phyloP scores from a whole-genome alignment of 2,888 invertebrate species.

The Blera fallax region DNA sequence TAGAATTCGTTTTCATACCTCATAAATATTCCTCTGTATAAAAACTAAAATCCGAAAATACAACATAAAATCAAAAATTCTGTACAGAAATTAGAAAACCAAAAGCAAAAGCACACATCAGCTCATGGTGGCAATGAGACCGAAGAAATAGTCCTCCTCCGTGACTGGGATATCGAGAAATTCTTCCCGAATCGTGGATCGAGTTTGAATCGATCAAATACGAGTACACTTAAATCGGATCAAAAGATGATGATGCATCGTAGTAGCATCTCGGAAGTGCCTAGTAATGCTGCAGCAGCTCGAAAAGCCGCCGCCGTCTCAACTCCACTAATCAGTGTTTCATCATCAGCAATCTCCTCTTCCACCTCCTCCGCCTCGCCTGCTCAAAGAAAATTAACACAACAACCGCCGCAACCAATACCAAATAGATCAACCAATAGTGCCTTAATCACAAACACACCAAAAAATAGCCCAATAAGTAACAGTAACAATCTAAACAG shows the following conservation, averaged over 20 bases:
- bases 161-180: slow-evolving; percentile 94
- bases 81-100: slow-evolving; percentile 80
- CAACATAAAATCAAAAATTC: slow-evolving; percentile 55
- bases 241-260: slow-evolving; percentile 77
- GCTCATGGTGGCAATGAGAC: slow-evolving; percentile 77
- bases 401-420: slow-evolving; percentile 52
- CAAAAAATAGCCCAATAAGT: slow-evolving; percentile 81
- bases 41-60: slow-evolving; percentile 18
- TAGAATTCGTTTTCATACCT: slow-evolving; percentile 33
- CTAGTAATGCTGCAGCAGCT: slow-evolving; percentile 73
- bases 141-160: slow-evolving; percentile 90
- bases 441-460: slow-evolving; percentile 76
- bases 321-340: slow-evolving; percentile 74
- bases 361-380: slow-evolving; percentile 56
- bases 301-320: slow-evolving; percentile 67
- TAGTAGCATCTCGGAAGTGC: slow-evolving; percentile 78
- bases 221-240: slow-evolving; percentile 81
- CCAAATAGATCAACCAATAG: slow-evolving; percentile 68
- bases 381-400: slow-evolving; percentile 65
- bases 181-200: slow-evolving; percentile 86
- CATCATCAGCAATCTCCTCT: slow-evolving; percentile 64
- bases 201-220: slow-evolving; percentile 80
- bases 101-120: slow-evolving; percentile 80
- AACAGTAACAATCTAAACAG: slow-evolving; percentile 80
- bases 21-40: slow-evolving; percentile 50